Evolutionary conservation across 2,113 vertebrate genomes (phyloP), one percentile per base, ranked within the genome.

Genomic region (Pelobates fuscus): DNA sequence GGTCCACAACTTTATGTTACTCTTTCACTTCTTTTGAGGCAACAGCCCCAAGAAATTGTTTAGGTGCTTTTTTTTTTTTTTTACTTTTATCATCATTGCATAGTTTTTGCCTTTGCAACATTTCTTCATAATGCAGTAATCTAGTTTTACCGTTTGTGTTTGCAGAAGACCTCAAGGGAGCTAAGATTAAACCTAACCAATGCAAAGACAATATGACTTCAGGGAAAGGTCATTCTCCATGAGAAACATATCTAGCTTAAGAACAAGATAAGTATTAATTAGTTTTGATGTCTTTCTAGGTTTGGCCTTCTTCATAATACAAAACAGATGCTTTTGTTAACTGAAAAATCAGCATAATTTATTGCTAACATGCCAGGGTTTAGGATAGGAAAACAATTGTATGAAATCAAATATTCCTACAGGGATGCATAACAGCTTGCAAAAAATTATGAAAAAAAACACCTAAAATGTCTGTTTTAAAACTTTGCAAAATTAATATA

Each of bases 101-200:
- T 52, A 66, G 62, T 25, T 66, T 29, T 37, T 64, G 49, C 49
- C 52, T 74, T 21, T 58, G 25, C 71, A 66, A 43, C 23, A 43
- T 74, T 74, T 27, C 49, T 74, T 65, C 61, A 55, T 73, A 32
- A 37, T 23, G 49, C 15, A 21, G 29, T 65, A 57, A 74, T 74
- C 62, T 44, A 58, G 17, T 57, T 30, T 29, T 58, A 14, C 49
- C 61, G 21, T 49, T 66, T 43, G 18, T 74, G 62, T 74, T 74
- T 74, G 49, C 37, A 20, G 12, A 66, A 58, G 52, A 20, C 52
- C 71, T 30, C 60, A 3, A 29, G 60, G 71, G 61, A 17, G 12
- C 20, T 18, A n/a, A 24, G 24, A 4, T 15, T 55, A 57, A 73
- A 18, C 61, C 61, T 30, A 41, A 61, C 46, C 17, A 43, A 26